Base-by-base conservation (phyloP, 2,888 invertebrate species). In the Calameuta idolon region DNA sequence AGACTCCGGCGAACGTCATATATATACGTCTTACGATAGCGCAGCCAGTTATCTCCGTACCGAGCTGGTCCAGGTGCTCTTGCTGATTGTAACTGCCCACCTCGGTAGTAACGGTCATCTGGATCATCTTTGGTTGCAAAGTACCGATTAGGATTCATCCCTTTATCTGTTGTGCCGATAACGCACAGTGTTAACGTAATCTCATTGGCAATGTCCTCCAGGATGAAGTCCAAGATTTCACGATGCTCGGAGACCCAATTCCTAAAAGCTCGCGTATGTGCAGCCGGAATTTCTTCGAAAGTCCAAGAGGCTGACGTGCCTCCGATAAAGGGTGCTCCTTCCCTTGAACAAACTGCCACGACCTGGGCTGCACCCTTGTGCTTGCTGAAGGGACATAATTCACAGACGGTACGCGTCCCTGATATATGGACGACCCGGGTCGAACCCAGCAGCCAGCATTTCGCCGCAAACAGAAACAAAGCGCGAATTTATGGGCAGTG, bases 401-500 rank as follows among this genome's bases (percentile, higher is more conserved):
- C 78, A 78, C 78, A 37, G 55, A 55, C 33, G 55, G 69, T 78
- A 34, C 73, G 78, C 78, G 73, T 78, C 75, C 75, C 75, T 75
- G 78, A 78, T 78, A 78, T 78, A 78, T 76, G 78, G 75, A 76
- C 68, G 78, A 75, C 75, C 78, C 75, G 71, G 55, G 75, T 76
- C 78, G 78, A 78, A 78, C 73, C 69, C 55, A 75, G 68, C 78
- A 73, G 33, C 71, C 71, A 33, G 12, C 71, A 31, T 34, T 34
- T 12, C 81, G 79, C 77, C 79, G 81, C 81, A 83, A 83, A 83
- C 82, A 83, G 81, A 80, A 83, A 82, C 81, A 84, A 82, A 82
- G 80, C 81, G 75, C 76, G 81, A 83, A 84, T 83, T 84, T 82
- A 84, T 83, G 79, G 71, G 9, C 33, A 31, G 71, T 0, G 71